phyloP scores from a whole-genome alignment of 2,113 vertebrate species.

The Ameiurus melas region DNA sequence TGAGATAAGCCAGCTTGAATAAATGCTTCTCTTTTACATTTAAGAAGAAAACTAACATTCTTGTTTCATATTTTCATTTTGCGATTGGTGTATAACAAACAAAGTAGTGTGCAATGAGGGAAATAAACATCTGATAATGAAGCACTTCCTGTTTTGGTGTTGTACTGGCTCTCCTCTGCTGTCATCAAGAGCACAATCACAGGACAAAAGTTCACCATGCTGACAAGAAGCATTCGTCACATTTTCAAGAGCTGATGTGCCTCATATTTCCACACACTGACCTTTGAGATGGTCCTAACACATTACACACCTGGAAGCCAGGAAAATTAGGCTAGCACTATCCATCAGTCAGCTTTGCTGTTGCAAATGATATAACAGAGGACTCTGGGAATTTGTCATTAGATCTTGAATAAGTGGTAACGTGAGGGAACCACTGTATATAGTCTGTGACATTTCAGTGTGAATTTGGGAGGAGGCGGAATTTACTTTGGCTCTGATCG shows the following conservation, averaged over 20 bases:
- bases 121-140: conserved; percentile 74
- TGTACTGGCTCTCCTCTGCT: conserved; percentile 66
- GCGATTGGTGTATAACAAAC: conserved; percentile 45
- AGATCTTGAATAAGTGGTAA: conserved; percentile 1
- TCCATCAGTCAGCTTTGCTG: not conserved
- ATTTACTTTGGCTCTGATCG: conserved; percentile 50
- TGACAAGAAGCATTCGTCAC: conserved; percentile 65
- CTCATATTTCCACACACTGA: conserved; percentile 70
- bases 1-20: not conserved
- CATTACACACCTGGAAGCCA: conserved; percentile 30
- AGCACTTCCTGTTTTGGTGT: conserved; percentile 77
- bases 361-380: not conserved
- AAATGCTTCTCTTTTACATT: not conserved
- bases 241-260: conserved; percentile 72
- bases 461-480: conserved; percentile 55
- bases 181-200: conserved; percentile 62
- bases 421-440: conserved; percentile 6
- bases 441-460: conserved; percentile 39
- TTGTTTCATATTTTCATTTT: conserved; percentile 9
- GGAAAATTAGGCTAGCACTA: conserved; percentile 19
- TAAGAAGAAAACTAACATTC: not conserved
- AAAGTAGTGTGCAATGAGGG: conserved; percentile 61
- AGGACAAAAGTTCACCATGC: conserved; percentile 75
- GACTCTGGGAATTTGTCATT: not conserved
- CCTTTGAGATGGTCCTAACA: conserved; percentile 40